Percentiles rank a stretch among this genome's conserved stretches.
Evolutionary conservation across 2,113 vertebrate genomes (phyloP).

Genomic region (Polyodon spathula): DNA sequence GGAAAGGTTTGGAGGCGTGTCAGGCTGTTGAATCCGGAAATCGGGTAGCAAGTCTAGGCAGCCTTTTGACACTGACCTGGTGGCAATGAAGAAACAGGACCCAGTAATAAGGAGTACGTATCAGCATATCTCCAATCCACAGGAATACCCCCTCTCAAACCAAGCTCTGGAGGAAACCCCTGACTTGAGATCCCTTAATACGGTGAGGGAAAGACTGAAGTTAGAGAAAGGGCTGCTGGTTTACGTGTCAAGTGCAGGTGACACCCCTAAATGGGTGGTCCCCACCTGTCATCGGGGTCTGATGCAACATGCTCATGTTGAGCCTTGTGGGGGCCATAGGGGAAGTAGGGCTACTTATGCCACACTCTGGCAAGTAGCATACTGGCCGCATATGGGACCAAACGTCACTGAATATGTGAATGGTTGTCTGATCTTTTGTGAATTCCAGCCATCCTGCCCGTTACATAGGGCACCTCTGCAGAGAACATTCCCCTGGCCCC

Average conservation of each 20-base stretch:
- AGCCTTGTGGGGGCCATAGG: not conserved
- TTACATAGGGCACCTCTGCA: constrained; percentile 1
- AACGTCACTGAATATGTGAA: not conserved
- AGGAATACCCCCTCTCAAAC: not conserved
- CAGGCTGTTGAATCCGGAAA: not conserved
- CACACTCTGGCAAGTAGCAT: not conserved
- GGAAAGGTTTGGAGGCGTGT: not conserved
- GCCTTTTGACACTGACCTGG: not conserved
- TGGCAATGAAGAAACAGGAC: not conserved
- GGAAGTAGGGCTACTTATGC: not conserved
- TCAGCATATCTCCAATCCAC: not conserved
- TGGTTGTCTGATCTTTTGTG: not conserved
- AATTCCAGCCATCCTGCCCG: not conserved
- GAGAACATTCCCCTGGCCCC: not conserved
- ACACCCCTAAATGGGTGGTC: not conserved
- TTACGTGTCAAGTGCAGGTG: not conserved
- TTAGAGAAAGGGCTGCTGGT: not conserved
- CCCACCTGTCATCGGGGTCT: not conserved
- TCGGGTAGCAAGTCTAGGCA: not conserved
- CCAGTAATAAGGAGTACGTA: not conserved
- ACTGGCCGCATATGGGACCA: constrained; percentile 1
- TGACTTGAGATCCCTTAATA: not conserved
- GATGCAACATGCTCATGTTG: not conserved
- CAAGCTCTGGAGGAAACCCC: not conserved
- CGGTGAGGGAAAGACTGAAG: not conserved